Evolutionary conservation across 2,113 vertebrate genomes (phyloP).

Genomic region (Ahaetulla prasina): DNA sequence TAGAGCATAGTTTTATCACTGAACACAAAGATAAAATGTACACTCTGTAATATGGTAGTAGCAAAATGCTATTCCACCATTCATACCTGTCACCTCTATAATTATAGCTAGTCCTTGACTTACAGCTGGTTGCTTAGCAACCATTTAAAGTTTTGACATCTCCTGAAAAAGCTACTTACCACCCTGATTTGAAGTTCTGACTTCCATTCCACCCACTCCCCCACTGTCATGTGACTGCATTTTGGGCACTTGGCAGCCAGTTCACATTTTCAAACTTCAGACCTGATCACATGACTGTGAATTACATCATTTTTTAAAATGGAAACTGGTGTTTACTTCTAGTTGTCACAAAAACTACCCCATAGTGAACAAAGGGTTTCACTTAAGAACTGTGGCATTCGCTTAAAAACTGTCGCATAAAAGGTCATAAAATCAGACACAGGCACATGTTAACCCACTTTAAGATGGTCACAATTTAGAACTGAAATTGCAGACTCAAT

Average conservation of each 20-base stretch:
- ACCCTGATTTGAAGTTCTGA: neutral
- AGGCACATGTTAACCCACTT: neutral
- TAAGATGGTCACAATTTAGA: neutral
- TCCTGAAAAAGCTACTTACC: neutral
- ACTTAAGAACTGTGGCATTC: neutral
- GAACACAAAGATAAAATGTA: neutral
- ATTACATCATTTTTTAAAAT: neutral
- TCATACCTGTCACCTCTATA: neutral
- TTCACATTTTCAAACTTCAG: neutral
- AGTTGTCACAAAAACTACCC: neutral
- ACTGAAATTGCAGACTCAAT: neutral
- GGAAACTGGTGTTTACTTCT: neutral
- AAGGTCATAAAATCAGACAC: neutral
- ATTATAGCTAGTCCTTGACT: neutral
- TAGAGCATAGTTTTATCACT: neutral
- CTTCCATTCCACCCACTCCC: no score
- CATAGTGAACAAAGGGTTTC: neutral
- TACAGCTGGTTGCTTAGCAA: neutral
- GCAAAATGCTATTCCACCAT: neutral
- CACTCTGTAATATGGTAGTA: neutral
- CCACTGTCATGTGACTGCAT: neutral
- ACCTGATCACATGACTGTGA: neutral
- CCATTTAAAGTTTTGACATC: neutral
- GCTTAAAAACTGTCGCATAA: neutral
- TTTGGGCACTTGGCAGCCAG: neutral